Percentiles rank a stretch among this genome's conserved stretches.
phyloP scores from a whole-genome alignment of 2,888 invertebrate genomes.

The Patella ulyssiponensis region DNA sequence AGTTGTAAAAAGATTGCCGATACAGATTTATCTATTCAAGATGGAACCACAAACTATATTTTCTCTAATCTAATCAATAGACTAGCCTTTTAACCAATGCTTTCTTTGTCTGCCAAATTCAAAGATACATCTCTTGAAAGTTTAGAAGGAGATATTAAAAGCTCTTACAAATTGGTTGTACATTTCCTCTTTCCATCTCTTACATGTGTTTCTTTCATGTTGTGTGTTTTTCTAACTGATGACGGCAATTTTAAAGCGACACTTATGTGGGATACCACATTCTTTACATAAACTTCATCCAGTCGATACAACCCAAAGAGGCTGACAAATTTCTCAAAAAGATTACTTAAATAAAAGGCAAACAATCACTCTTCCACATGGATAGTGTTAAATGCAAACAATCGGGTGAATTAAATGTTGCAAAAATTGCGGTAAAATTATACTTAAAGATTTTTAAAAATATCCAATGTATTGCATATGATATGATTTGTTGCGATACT shows the following conservation, averaged over 20 bases:
- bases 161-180: constrained; percentile 12
- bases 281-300: background rate
- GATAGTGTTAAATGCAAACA: too few species aligned
- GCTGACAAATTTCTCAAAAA: too few species aligned
- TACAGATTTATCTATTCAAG: background rate
- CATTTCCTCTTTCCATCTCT: constrained; percentile 19
- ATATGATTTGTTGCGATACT: too few species aligned
- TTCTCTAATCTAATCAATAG: constrained; percentile 17
- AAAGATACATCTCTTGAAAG: constrained; percentile 20
- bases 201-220: constrained; percentile 17
- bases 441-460: too few species aligned
- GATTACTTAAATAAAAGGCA: too few species aligned
- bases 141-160: background rate
- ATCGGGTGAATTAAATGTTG: too few species aligned
- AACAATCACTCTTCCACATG: too few species aligned
- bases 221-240: constrained; percentile 22
- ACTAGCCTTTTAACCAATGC: constrained; percentile 9
- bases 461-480: too few species aligned
- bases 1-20: too few species aligned
- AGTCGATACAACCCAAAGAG: too few species aligned
- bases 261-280: constrained; percentile 13
- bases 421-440: too few species aligned
- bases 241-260: constrained; percentile 17
- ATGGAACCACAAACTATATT: background rate
- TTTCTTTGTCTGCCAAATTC: constrained; percentile 17